These are phyloP conservation scores for Pogonomyrmex barbatus DNA, from an alignment of 1,140 invertebrate species.

Conservation along the genomic window DNA sequence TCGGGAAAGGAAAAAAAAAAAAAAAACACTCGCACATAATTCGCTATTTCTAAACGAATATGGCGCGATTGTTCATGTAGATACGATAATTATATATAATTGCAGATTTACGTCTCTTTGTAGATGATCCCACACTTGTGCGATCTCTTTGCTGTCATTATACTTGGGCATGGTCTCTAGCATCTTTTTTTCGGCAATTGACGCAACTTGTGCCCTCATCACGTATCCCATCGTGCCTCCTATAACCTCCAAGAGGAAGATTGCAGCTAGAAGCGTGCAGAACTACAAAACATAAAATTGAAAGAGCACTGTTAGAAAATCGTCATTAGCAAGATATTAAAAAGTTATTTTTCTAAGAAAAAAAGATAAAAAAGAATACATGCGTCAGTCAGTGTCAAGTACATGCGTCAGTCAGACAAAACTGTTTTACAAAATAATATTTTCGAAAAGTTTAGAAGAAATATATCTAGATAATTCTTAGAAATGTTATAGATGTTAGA, in stretches of 20 bases:
- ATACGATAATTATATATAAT: not conserved
- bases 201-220: constrained; percentile 87
- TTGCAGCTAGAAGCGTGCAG: constrained; percentile 88
- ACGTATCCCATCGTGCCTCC: constrained; percentile 94
- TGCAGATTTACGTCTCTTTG: constrained; percentile 87
- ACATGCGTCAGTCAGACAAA: no score
- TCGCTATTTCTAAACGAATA: not conserved
- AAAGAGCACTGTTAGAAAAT: not conserved
- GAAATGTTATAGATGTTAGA: no score
- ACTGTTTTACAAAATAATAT: no score
- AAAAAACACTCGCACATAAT: not conserved
- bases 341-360: no score
- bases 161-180: constrained; percentile 87
- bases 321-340: no score
- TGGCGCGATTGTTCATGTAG: not conserved
- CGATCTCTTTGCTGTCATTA: constrained; percentile 76
- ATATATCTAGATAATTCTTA: no score
- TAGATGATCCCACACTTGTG: constrained; percentile 88
- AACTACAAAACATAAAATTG: constrained; percentile 87
- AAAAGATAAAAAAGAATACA: no score
- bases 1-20: not conserved
- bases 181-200: constrained; percentile 86
- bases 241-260: constrained; percentile 93
- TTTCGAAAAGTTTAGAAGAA: no score
- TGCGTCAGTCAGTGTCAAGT: no score